Percentiles rank a stretch among this genome's conserved stretches.
These are phyloP conservation scores for Lithobates pipiens DNA, from an alignment of 2,797 vertebrate genomes.

Conservation along the genomic window DNA sequence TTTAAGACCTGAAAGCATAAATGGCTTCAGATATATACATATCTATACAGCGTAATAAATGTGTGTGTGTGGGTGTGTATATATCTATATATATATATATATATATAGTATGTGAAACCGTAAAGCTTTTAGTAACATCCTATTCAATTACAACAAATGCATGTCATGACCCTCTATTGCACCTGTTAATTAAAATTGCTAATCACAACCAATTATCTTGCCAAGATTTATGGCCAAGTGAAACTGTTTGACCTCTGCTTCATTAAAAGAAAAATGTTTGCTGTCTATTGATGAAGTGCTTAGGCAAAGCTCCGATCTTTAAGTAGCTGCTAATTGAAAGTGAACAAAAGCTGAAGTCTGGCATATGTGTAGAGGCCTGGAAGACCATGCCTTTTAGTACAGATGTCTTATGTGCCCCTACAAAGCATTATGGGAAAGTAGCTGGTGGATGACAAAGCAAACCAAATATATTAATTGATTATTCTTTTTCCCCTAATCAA, in stretches of 20 bases:
- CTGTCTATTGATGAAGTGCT: constrained; percentile 78
- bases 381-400: constrained; percentile 77
- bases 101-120: too few relatives aligned
- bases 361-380: constrained; percentile 78
- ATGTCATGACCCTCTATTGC: constrained; percentile 67
- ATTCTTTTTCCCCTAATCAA: too few relatives aligned
- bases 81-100: neutral
- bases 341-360: constrained; percentile 78
- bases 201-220: constrained; percentile 87
- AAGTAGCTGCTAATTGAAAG: constrained; percentile 78
- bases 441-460: neutral
- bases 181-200: constrained; percentile 92
- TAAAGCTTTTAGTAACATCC: constrained; percentile 23
- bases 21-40: neutral
- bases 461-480: neutral
- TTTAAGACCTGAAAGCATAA: too few relatives aligned
- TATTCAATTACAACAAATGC: constrained; percentile 71
- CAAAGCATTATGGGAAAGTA: constrained; percentile 15
- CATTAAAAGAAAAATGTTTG: constrained; percentile 79
- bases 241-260: constrained; percentile 81
- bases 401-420: constrained; percentile 73
- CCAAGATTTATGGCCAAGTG: constrained; percentile 75
- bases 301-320: constrained; percentile 78
- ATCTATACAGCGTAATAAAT: neutral
- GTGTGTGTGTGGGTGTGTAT: too few relatives aligned